These are phyloP conservation scores for Falco columbarius DNA, from an alignment of 2,797 vertebrate species.

Conservation along the genomic window DNA sequence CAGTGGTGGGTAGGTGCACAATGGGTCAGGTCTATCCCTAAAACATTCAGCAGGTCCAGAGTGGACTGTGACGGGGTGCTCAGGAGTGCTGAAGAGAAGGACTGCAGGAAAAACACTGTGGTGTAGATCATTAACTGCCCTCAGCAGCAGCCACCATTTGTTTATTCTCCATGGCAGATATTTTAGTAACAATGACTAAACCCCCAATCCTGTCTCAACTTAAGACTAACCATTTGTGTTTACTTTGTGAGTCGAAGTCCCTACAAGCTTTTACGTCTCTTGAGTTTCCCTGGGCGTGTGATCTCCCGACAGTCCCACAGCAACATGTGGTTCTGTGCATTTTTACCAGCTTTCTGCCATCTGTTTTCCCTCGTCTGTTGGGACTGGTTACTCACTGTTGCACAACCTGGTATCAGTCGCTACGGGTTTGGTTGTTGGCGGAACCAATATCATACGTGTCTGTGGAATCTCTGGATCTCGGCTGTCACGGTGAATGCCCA, in stretches of 20 bases:
- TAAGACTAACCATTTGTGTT: neutral
- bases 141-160: neutral
- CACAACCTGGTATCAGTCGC: neutral
- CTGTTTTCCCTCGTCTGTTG: neutral
- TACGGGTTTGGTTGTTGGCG: neutral
- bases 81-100: neutral
- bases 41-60: neutral
- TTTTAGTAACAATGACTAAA: neutral
- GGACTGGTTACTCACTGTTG: neutral
- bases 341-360: neutral
- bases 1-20: neutral
- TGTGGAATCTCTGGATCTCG: neutral
- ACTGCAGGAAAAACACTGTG: neutral
- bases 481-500: fast-evolving
- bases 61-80: neutral
- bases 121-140: neutral
- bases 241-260: neutral
- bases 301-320: neutral
- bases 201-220: neutral
- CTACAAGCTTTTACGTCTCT: neutral
- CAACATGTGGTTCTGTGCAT: neutral
- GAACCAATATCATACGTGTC: neutral
- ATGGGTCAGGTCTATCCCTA: neutral
- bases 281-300: neutral
- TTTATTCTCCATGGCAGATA: conserved; percentile 20